Conservation (phyloP, 2,113 vertebrate species). For the Macaca nemestrina region DNA sequence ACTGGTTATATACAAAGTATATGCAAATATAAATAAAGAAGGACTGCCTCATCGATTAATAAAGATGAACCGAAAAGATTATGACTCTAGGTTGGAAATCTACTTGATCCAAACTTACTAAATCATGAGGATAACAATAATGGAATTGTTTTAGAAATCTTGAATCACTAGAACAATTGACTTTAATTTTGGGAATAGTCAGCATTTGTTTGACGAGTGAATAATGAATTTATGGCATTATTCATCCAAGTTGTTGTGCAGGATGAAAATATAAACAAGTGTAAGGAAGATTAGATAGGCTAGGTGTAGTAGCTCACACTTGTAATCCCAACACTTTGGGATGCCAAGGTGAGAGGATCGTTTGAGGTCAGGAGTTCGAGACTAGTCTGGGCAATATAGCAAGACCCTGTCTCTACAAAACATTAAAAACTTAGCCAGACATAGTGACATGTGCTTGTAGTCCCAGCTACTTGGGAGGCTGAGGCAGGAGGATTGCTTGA, state of each 20-base stretch:
- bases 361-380: too few species aligned
- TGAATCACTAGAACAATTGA: not conserved
- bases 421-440: too few species aligned
- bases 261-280: not conserved
- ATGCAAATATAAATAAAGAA: not conserved
- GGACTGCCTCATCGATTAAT: not conserved
- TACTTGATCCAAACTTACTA: not conserved
- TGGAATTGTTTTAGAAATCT: conserved; percentile 44
- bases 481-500: too few species aligned
- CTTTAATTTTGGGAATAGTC: conserved; percentile 19
- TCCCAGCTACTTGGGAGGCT: too few species aligned
- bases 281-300: not conserved
- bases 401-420: too few species aligned
- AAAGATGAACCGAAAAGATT: not conserved
- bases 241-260: not conserved
- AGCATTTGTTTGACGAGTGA: not conserved
- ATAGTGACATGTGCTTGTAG: too few species aligned
- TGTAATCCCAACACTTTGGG: too few species aligned
- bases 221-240: not conserved
- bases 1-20: not conserved
- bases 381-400: too few species aligned
- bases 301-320: too few species aligned
- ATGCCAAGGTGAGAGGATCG: too few species aligned
- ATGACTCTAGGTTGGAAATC: not conserved
- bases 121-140: not conserved